Evolutionary conservation across 2,888 invertebrate species (phyloP), one percentile per base, ranked within the genome.

Genomic region (Rugalucina vietnamica): DNA sequence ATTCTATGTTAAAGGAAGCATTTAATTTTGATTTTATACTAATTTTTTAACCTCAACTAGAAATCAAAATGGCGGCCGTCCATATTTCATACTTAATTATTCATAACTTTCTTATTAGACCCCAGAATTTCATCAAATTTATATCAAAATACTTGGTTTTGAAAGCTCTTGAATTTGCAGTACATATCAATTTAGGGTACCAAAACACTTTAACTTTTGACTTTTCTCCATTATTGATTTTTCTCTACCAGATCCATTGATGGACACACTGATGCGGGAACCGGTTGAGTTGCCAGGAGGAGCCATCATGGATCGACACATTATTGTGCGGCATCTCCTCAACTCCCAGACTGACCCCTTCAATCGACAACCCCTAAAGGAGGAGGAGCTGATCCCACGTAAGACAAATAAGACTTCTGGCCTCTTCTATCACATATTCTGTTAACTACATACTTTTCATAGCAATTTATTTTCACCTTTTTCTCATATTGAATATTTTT

Each of bases 331-430:
- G 87, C 99, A 99, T 95, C 96, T 99, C 93, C 96, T 99, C 91
- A 99, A 99, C 95, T 98, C 98, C 18, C 97, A 97, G 92, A 99
- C 99, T 0, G 99, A 99, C 96, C 99, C 99, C 0, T 99, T 99
- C 96, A 99, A 98, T 95, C 96, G 99, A 84, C 99, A 99, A 95
- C 97, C 98, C 24, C 96, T 99, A 69, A 98, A 97, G 18, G 99
- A 99, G 95, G 98, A 98, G 93, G 98, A 98, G 96, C 96, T 99
- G 75, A 96, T 96, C 92, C 97, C 98, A 95, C 97, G 98, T 98
- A 43, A 72, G 72, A 18, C 14, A 49, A 18, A 18, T 49, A 49
- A 49, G 50, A 14, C n/a, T n/a, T 49, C 14, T 49, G 14, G 50
- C 50, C 14, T 49, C 14, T 49, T 49, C n/a, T 49, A 49, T 49